These are phyloP conservation scores for Armadillidium nasatum DNA, from an alignment of 1,140 invertebrate genomes.

Conservation along the genomic window DNA sequence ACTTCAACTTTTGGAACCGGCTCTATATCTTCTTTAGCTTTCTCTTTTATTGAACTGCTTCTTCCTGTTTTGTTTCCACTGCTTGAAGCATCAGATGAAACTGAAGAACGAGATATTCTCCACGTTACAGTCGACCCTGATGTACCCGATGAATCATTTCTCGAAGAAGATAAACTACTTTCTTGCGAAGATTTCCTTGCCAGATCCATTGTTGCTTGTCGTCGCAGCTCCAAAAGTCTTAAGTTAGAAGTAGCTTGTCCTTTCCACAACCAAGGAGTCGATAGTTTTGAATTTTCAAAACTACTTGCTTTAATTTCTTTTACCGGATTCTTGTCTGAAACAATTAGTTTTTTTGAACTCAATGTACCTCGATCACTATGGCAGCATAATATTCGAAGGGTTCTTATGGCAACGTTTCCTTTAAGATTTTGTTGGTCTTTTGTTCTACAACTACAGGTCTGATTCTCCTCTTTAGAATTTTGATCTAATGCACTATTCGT, in stretches of 20 bases:
- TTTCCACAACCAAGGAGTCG: conserved; percentile 47
- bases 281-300: conserved; percentile 59
- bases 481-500: conserved; percentile 77
- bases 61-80: conserved; percentile 17
- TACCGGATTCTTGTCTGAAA: conserved; percentile 74
- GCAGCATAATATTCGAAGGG: not conserved
- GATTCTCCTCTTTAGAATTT: conserved; percentile 65
- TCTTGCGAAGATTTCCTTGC: conserved; percentile 84
- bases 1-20: conserved; percentile 10
- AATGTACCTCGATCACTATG: conserved; percentile 40
- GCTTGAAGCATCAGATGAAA: conserved; percentile 42
- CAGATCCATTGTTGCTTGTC: conserved; percentile 78
- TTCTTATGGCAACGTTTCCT: conserved; percentile 7
- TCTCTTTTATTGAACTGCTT: conserved; percentile 26
- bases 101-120: conserved; percentile 53
- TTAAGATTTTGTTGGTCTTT: conserved; percentile 48
- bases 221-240: conserved; percentile 60
- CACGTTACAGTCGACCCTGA: conserved; percentile 67
- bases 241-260: conserved; percentile 8
- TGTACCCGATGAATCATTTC: conserved; percentile 82
- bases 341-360: conserved; percentile 73
- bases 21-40: conserved; percentile 6
- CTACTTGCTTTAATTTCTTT: conserved; percentile 47
- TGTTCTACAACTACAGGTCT: conserved; percentile 62
- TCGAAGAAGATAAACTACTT: conserved; percentile 69